Evolutionary conservation across 2,113 vertebrate genomes (phyloP).

Genomic region (Lepisosteus oculatus): DNA sequence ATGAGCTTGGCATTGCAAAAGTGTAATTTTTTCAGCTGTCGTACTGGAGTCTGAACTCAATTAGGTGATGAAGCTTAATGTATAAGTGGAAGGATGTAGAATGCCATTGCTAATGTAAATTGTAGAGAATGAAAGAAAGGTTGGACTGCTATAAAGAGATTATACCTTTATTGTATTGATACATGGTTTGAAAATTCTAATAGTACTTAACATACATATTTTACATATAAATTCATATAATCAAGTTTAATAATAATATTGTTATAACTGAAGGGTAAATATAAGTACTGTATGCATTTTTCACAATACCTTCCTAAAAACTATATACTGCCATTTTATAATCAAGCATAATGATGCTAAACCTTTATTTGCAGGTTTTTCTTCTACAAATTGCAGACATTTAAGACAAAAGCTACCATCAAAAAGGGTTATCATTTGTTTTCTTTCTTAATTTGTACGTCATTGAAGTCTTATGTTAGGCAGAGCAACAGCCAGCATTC

Average conservation of each 20-base stretch:
- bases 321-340: too few species aligned
- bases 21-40: not conserved
- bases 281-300: not conserved
- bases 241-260: not conserved
- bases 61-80: too few species aligned
- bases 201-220: conserved; percentile 10
- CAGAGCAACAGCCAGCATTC: not conserved
- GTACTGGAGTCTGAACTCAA: too few species aligned
- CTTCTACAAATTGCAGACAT: too few species aligned
- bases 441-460: too few species aligned
- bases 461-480: too few species aligned
- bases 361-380: too few species aligned
- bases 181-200: not conserved
- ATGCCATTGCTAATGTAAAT: not conserved
- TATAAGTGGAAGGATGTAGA: too few species aligned
- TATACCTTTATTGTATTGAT: conserved; percentile 2
- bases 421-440: too few species aligned
- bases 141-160: not conserved
- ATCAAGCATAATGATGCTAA: too few species aligned
- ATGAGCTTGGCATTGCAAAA: conserved; percentile 14
- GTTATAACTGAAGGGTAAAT: not conserved
- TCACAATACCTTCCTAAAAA: conserved; percentile 6
- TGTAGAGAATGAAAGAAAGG: not conserved
- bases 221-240: not conserved
- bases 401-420: too few species aligned